phyloP scores from a whole-genome alignment of 2,113 vertebrate species.

The Picathartes gymnocephalus region DNA sequence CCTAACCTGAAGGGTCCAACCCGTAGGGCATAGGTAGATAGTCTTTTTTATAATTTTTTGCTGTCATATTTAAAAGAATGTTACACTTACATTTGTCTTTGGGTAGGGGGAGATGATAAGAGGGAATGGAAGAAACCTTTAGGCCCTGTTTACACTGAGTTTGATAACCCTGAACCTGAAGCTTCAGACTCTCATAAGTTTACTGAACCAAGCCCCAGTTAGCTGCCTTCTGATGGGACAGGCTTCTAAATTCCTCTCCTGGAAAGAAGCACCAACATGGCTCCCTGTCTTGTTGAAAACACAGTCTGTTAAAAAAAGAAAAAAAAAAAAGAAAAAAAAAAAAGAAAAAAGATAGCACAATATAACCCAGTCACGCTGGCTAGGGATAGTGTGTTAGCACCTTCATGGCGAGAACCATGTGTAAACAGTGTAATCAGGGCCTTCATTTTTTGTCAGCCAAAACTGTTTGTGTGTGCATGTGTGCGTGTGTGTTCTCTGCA shows the following conservation, averaged over 20 bases:
- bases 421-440: slow-evolving; percentile 49
- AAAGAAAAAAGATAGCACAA: neutral
- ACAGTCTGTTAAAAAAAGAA: neutral
- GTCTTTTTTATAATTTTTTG: neutral
- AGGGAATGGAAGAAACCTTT: slow-evolving; percentile 18
- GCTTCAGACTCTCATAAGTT: neutral
- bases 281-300: neutral
- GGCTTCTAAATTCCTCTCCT: neutral
- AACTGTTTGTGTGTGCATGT: slow-evolving; percentile 19
- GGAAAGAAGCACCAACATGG: neutral
- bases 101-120: neutral
- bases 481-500: neutral
- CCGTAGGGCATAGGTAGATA: slow-evolving; percentile 27
- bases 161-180: slow-evolving; percentile 21
- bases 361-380: neutral
- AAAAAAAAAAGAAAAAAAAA: neutral
- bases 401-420: slow-evolving; percentile 19
- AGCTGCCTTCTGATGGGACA: neutral
- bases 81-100: slow-evolving; percentile 40
- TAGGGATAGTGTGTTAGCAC: slow-evolving; percentile 40
- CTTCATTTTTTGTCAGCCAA: slow-evolving; percentile 55
- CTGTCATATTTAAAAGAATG: slow-evolving; percentile 51
- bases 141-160: slow-evolving; percentile 43
- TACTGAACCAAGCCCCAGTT: neutral
- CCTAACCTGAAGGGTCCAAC: slow-evolving; percentile 63